Evolutionary conservation across 2,888 invertebrate species (phyloP), one percentile per base, ranked within the genome.

Genomic region (Tachina grossa): DNA sequence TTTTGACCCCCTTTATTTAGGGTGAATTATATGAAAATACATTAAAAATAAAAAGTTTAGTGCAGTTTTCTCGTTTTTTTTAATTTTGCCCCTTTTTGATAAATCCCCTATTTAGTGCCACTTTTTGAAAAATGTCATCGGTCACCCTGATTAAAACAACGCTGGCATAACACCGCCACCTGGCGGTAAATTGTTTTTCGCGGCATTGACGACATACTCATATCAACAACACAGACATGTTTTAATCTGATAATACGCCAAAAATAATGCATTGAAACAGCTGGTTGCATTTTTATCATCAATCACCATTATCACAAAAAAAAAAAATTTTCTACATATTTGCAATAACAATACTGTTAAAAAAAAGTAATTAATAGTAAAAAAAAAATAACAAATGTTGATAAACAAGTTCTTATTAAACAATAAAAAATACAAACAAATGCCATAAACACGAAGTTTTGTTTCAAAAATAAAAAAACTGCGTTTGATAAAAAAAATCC

Each of bases 281-380:
- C 84, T 84, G 84, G 68, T 74, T 75, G 79, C 63, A 16, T 74
- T 83, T 78, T 83, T 78, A 72, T 74, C 61, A 68, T n/a, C 39
- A 68, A 74, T 39, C 51, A 4, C 22, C 22, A 68, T 83, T 83
- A 78, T 74, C 74, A 74, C 47, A 72, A 22, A n/a, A 66, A 31
- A 61, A 53, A 74, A 47, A 41, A 11, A 53, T 61, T 74, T 66
- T 68, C 51, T 59, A 47, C 45, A 63, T 61, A 31, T 79, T 69
- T 61, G 68, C 61, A 68, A 75, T 68, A 75, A 75, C 45, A 74
- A 13, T 41, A 53, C 49, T 39, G 11, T 51, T 55, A 13, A 41
- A 55, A 41, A 55, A 65, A 77, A 55, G 16, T 22, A 61, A 16
- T 39, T 49, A 11, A 68, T 59, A 71, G 45, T 63, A 9, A 39